Base-by-base conservation (phyloP, 1,140 invertebrate species). In the Harlomillsia oculata region DNA sequence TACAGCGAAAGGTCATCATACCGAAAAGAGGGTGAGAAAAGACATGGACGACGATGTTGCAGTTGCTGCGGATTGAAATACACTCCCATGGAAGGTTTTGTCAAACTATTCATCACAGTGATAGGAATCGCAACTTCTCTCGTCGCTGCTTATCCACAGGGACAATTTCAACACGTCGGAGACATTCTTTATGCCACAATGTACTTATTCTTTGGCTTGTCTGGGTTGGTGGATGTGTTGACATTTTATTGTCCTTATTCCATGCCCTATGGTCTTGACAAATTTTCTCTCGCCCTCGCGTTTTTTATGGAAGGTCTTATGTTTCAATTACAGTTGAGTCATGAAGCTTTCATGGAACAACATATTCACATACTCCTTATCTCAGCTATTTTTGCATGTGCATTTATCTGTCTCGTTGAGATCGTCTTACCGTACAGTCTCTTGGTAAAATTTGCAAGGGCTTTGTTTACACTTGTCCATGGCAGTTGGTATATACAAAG, bases 121-220 rank as follows among this genome's bases (percentile, higher is more conserved):
- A 45, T 65, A 8, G 65, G 65, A 8, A 62, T 66, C 8, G 46
- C 44, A 2, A 46, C 60, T 5, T 65, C 65, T 8, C 41, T 66
- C 4, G 34, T 53, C 0, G 58, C 53, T 0, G 63, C 62, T 0
- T 62, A 53, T 51, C 28, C 43, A 2, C 37, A 66, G 59, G 16
- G 66, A 66, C 1, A 70, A 67, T 8, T 68, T 63, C 8, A 64
- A 44, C 52, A 57, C 29, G 64, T 66, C 3, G 62, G 61, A 5
- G 71, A 73, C 66, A 71, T 74, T 30, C 66, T 71, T 5, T 67
- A 72, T 46, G 71, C 72, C 3, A 73, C 72, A 6, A 70, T 73
- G 21, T 74, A 74, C 55, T 60, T 73, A 0, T 74, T 74, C 25
- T 74, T 74, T 51, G 72, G 71, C 23, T 69, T 73, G 29, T 72